A percentile compares a stretch with the other conserved stretches of the same genome.
phyloP scores from a whole-genome alignment of 2,888 invertebrate species.

The Belgica antarctica region DNA sequence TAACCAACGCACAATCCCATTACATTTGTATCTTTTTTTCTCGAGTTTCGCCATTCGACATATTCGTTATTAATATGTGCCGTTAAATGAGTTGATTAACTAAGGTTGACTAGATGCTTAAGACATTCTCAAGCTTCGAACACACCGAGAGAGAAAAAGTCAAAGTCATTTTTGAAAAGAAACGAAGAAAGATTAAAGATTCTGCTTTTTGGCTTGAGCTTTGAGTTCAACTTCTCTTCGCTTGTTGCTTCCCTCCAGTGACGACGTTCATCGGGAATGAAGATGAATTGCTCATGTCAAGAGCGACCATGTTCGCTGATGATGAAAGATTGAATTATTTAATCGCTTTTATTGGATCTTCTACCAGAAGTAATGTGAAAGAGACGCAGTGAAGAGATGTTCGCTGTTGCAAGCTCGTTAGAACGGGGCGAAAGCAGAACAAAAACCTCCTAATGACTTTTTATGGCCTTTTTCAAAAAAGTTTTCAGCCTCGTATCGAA shows the following conservation, averaged over 20 bases:
- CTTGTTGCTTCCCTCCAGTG: not conserved
- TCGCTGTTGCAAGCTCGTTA: conserved; percentile 33
- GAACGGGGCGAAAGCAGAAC: conserved; percentile 20
- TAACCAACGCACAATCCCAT: too few species aligned
- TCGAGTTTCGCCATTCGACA: not conserved
- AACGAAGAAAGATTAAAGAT: conserved; percentile 13
- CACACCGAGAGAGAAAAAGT: not conserved
- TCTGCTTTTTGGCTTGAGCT: not conserved
- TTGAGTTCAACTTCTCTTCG: not conserved
- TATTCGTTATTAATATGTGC: conserved; percentile 4
- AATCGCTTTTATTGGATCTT: conserved; percentile 42
- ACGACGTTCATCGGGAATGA: conserved; percentile 32
- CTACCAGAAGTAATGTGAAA: not conserved
- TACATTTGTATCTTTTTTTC: too few species aligned
- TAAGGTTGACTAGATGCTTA: conserved; percentile 10
- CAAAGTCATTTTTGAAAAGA: not conserved
- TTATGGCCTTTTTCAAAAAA: conserved; percentile 26
- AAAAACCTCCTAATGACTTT: conserved; percentile 31
- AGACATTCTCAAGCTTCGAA: conserved; percentile 1
- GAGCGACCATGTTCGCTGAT: conserved; percentile 33
- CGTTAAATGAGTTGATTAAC: conserved; percentile 15
- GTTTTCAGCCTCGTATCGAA: not conserved
- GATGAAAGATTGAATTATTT: conserved; percentile 44
- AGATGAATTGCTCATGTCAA: conserved; percentile 43
- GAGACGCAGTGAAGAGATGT: not conserved